phyloP scores from a whole-genome alignment of 2,797 vertebrate genomes.

The Sebastes trivittatus region DNA sequence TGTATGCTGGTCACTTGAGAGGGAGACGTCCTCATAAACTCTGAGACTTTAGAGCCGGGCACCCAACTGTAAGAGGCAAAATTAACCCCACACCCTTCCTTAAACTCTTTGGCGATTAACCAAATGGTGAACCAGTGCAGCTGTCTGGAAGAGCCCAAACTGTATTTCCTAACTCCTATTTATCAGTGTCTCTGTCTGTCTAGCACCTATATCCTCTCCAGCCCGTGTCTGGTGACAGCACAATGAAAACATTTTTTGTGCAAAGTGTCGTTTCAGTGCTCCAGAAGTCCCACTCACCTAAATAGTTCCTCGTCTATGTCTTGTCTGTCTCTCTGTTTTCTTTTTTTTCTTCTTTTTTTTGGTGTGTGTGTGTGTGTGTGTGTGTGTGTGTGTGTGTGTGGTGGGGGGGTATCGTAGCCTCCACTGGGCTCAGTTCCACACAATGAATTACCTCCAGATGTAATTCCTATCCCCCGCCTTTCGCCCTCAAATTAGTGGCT shows the following conservation, averaged over 20 bases:
- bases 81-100: constrained; percentile 39
- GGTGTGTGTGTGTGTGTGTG: background rate
- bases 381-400: background rate
- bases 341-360: constrained; percentile 24
- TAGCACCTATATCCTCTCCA: constrained; percentile 68
- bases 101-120: constrained; percentile 46
- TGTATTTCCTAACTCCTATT: constrained; percentile 45
- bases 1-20: constrained; percentile 77
- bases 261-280: constrained; percentile 71
- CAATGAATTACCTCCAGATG: constrained; percentile 86
- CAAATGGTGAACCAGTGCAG: constrained; percentile 57
- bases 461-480: constrained; percentile 79
- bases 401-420: constrained; percentile 62
- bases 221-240: constrained; percentile 73
- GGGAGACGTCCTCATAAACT: constrained; percentile 72
- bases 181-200: constrained; percentile 43
- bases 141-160: constrained; percentile 56
- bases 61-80: constrained; percentile 48
- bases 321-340: constrained; percentile 57
- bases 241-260: constrained; percentile 76
- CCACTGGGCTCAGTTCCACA: constrained; percentile 79
- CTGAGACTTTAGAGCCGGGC: constrained; percentile 51
- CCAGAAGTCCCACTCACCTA: constrained; percentile 73
- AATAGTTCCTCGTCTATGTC: constrained; percentile 69
- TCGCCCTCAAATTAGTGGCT: constrained; percentile 83